Evolutionary conservation across 2,888 invertebrate genomes (phyloP).

Genomic region (Dyspetes luteomarginatus): DNA sequence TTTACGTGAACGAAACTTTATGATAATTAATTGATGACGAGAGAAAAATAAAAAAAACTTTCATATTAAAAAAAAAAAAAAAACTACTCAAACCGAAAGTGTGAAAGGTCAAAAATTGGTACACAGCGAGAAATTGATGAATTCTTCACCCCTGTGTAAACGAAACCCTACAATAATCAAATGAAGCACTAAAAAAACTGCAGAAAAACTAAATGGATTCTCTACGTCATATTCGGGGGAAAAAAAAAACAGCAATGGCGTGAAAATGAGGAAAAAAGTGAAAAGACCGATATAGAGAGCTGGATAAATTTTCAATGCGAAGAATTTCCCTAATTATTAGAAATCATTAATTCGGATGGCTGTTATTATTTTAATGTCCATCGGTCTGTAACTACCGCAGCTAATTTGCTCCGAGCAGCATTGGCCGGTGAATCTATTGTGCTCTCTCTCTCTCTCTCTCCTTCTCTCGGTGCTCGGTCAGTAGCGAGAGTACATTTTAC

Average conservation of each 20-base stretch:
- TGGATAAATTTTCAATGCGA: slow-evolving; percentile 72
- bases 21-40: not conserved
- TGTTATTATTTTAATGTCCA: slow-evolving; percentile 81
- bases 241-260: not conserved
- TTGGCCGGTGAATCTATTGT: slow-evolving; percentile 79
- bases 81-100: no score
- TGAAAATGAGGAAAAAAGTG: not conserved
- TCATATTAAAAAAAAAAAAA: no score
- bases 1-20: not conserved
- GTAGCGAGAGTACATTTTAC: slow-evolving; percentile 73
- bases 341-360: slow-evolving; percentile 79
- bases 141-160: no score
- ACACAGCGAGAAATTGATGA: no score
- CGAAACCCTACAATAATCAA: no score
- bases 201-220: no score
- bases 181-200: no score
- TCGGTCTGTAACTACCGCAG: slow-evolving; percentile 72
- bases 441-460: slow-evolving; percentile 47
- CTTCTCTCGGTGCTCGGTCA: not conserved
- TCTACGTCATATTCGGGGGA: not conserved
- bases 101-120: no score
- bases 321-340: slow-evolving; percentile 82
- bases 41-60: not conserved
- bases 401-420: slow-evolving; percentile 76
- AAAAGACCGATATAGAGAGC: not conserved